Base-by-base conservation (phyloP, 2,888 invertebrate genomes). In the Tryphoninae sp. region DNA sequence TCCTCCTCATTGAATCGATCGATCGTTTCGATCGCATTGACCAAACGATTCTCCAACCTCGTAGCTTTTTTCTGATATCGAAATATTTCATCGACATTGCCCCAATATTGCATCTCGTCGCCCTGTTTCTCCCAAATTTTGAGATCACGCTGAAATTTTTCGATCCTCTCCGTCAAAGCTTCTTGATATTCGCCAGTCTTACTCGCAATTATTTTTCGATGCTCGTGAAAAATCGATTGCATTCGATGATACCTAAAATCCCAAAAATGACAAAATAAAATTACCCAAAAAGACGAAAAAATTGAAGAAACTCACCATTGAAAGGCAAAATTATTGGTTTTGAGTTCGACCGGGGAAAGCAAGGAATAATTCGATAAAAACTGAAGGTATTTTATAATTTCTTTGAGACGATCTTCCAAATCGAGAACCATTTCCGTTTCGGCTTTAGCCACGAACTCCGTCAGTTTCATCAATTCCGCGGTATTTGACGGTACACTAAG, bases 1-100 rank as follows among this genome's bases (percentile, higher is more conserved):
- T 99, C 99, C 91, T 99, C 98, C 89, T 96, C 96, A 90, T 99
- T 99, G 88, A 99, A 98, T 80, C 95, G 94, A 88, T 98, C 97
- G 83, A 98, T 97, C 81, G 94, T 95, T 62, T 94, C 94, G 92
- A 97, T 94, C 2, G 98, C 98, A 2, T 93, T 91, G 62, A 95
- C 92, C 81, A 98, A 69, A 23, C 91, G 90, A 75, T 94, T 94
- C 90, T 98, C 97, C 49, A 99, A 92, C 62, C 95, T 93, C n/a
- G 94, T 94, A 0, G 98, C 96, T 85, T 97, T 96, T 68, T 95
- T 94, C 68, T 96, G 95, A 89, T 99, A 98, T 88, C 96, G 96
- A 11, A 95, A 93, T 75, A 99, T 93, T 79, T 97, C 96, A 2
- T 95, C 95, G 72, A 98, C 94, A 76, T 98, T 97, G 0, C 98